Evolutionary conservation across 1,140 invertebrate genomes (phyloP), one percentile per base, ranked within the genome.

Genomic region (Bombus soroeensis): DNA sequence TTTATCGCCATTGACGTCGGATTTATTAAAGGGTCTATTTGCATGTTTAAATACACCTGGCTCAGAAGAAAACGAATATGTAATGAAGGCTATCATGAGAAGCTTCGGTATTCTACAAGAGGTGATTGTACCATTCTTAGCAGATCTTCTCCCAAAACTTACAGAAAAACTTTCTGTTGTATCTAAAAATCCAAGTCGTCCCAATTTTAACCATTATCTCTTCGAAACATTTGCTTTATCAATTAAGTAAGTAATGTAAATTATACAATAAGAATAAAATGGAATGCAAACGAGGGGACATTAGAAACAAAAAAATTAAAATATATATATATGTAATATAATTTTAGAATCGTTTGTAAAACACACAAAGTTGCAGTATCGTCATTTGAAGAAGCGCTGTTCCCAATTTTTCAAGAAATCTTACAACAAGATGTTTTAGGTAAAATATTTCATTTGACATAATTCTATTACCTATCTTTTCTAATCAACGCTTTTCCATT

Each of bases 171-270:
- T 99, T 6, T 95, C 96, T 12, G 93, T 96, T 13, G 98, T 99
- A n/a, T 96, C 98, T 66, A 98, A 98, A 95, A 99, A 99, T 96
- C 99, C 99, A 1, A 98, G 97, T 90, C 98, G 98, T 90, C 99
- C 99, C 1, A 98, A 99, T 94, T 99, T 99, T 94, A 99, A 99
- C 96, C 99, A 99, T 94, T 99, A 98, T 95, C 95, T 99, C 2
- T 99, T 99, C 95, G 99, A 99, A 95, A 98, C 98, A 0, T 95
- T 99, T 39, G 98, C 98, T 73, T 95, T 99, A 57, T 97, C 97
- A 18, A 98, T 99, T 39, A 97, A 97, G 96, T 97, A 92, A 96
- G 95, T 95, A 87, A 83, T 43, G 59, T 76, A 28, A 80, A 57
- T 37, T 9, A 59, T 25, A 32, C 9, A 73, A 64, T 15, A 34